Percentiles rank a stretch among this genome's conserved stretches.
Evolutionary conservation across 2,113 vertebrate genomes (phyloP).

Genomic region (Cromileptes altivelis): DNA sequence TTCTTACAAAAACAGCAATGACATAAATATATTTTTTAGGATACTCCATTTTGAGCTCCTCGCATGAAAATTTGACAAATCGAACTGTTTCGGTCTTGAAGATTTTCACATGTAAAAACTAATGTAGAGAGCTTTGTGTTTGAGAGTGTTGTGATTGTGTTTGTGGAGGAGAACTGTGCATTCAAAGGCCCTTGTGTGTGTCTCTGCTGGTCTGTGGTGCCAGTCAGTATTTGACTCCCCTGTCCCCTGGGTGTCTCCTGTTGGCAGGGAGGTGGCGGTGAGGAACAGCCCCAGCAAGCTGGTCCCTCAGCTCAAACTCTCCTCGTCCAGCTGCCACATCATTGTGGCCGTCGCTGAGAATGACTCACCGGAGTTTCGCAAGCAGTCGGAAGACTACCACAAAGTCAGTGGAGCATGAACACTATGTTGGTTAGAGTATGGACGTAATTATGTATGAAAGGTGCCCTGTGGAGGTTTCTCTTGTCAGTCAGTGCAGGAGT

Average conservation of each 20-base stretch:
- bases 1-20: not conserved
- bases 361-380: constrained; percentile 91
- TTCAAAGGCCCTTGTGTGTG: constrained; percentile 15
- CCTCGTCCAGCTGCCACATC: constrained; percentile 76
- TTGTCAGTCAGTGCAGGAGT: not conserved
- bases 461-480: not conserved
- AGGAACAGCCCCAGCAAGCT: constrained; percentile 90
- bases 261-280: constrained; percentile 89
- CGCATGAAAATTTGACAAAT: not conserved
- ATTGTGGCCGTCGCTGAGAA: constrained; percentile 89
- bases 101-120: not conserved
- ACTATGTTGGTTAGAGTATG: not conserved
- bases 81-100: not conserved
- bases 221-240: constrained; percentile 49
- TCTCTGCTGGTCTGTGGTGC: constrained; percentile 10
- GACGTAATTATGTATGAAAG: not conserved
- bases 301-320: constrained; percentile 69
- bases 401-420: constrained; percentile 81
- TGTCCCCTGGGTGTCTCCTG: constrained; percentile 35
- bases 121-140: not conserved
- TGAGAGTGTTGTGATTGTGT: not conserved
- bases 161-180: not conserved
- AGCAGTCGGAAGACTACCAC: constrained; percentile 89
- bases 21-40: not conserved
- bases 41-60: not conserved